Evolutionary conservation across 2,888 invertebrate species (phyloP), one percentile per base, ranked within the genome.

Genomic region (Seira musarum): DNA sequence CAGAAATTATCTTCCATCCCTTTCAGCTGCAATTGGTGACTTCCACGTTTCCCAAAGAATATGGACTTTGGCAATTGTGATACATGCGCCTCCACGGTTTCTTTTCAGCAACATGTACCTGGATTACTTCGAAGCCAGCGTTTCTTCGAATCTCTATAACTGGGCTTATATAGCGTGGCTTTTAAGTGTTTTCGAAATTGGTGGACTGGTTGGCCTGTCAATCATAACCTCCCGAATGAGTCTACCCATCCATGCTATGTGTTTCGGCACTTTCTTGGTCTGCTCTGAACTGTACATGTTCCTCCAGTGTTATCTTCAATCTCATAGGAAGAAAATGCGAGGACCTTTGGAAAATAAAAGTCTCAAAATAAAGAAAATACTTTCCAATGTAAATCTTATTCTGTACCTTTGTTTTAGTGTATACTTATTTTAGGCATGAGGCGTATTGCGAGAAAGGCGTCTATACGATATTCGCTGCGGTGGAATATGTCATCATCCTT

Each of bases 1-100:
- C 66, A 92, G 92, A 87, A 97, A 97, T 89, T 92, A 95, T 88
- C 91, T 98, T 86, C 98, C 98, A 57, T 98, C 98, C 21, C 94
- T 98, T 88, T 98, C 97, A 53, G 95, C 98, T 5, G 95, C 97
- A 17, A 97, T 97, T 88, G 97, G 97, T 61, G 94, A 94, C 88
- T 96, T 94, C 89, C 93, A 93, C 78, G 96, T 97, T 0, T 97
- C 98, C 30, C 93, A 92, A 87, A 92, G 94, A 84, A 92, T 98
- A 72, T 98, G 98, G 98, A 94, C 94, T 88, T 88, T 91, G 53
- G 93, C 95, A 8, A 95, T 98, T 85, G 93, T 94, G 57, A 87
- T 93, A 35, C 97, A 97, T 89, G 93, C 95, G 3, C 90, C 95
- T 6, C 93, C 97, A 60, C 92, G 99, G 87, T 92, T 95, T 87